Evolutionary conservation across 2,888 invertebrate genomes (phyloP).

Genomic region (Pristionchus mayeri): DNA sequence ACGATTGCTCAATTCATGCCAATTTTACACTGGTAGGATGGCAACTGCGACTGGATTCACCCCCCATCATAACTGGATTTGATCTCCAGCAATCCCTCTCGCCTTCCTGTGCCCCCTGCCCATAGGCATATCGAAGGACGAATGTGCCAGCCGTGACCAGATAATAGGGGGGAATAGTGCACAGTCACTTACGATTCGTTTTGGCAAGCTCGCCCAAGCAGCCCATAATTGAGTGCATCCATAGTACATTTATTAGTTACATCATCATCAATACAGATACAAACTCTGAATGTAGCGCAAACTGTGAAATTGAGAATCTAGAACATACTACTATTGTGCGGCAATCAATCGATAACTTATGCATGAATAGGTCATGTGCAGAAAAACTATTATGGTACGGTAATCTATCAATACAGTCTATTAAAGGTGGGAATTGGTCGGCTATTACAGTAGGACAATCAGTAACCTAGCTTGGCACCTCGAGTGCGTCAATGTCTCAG

Average conservation of each 20-base stretch:
- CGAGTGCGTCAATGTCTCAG: slow-evolving; percentile 51
- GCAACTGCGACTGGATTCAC: slow-evolving; percentile 17
- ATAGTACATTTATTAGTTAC: slow-evolving; percentile 34
- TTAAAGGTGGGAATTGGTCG: not conserved
- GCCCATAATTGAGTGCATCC: slow-evolving; percentile 21
- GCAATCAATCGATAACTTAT: not conserved
- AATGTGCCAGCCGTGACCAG: slow-evolving; percentile 17
- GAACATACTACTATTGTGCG: not conserved
- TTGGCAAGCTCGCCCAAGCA: not conserved
- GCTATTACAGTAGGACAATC: not conserved
- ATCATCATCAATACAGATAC: not conserved
- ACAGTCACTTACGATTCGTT: not conserved
- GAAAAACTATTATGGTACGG: not conserved
- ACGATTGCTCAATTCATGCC: too few species aligned
- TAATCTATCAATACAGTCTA: not conserved
- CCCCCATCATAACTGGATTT: slow-evolving; percentile 29
- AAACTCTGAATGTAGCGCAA: slow-evolving; percentile 5
- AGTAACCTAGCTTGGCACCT: not conserved
- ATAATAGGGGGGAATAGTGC: slow-evolving; percentile 42
- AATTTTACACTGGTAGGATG: slow-evolving; percentile 13
- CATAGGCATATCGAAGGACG: slow-evolving; percentile 1
- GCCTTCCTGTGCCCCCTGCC: slow-evolving; percentile 36
- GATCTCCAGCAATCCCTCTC: slow-evolving; percentile 5
- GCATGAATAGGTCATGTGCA: not conserved
- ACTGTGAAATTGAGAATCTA: slow-evolving; percentile 10